Base-by-base conservation (phyloP, 2,797 vertebrate species). In the Centropyge bicolor region DNA sequence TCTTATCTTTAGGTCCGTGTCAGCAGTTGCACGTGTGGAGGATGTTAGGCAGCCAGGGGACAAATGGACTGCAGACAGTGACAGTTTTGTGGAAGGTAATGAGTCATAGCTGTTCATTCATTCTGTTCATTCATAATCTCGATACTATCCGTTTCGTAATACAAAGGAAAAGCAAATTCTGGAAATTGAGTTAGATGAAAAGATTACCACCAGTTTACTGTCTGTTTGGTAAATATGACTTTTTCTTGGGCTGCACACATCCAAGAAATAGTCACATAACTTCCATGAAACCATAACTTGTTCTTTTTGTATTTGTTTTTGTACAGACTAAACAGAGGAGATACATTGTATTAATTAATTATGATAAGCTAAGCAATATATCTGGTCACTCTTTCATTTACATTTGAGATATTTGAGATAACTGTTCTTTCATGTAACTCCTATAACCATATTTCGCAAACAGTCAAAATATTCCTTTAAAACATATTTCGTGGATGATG, bases 71-170 rank as follows among this genome's bases (percentile, higher is more conserved):
- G 71, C 90, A 6, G 78, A 86, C 76, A 45, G 92, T 97, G 77
- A 96, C 91, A 0, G 89, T 97, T 79, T 87, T 97, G 61, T 96
- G 97, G 96, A 89, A 96, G 96, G 97, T 98, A 93, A 46, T 22
- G 20, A 43, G 12, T 64, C 17, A 7, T 17, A 40, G 5, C 5
- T 45, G 1, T 31, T 74, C 1, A 31, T 40, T n/a, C 10, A 7
- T 1, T 48, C 22, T 52, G 46, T 24, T n/a, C 9, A 57, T 67
- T 56, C n/a, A 43, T 16, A 11, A 13, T 45, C 19, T n/a, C 52
- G 13, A 70, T 19, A 40, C 6, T 31, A 6, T 5, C 12, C 16
- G 51, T 63, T 65, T 57, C 67, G 35, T 54, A 27, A 35, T 8
- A n/a, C 4, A 64, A 64, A 63, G 8, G 6, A 31, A 17, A 14